phyloP scores from a whole-genome alignment of 2,113 vertebrate genomes.

The Psittacara wagleri region DNA sequence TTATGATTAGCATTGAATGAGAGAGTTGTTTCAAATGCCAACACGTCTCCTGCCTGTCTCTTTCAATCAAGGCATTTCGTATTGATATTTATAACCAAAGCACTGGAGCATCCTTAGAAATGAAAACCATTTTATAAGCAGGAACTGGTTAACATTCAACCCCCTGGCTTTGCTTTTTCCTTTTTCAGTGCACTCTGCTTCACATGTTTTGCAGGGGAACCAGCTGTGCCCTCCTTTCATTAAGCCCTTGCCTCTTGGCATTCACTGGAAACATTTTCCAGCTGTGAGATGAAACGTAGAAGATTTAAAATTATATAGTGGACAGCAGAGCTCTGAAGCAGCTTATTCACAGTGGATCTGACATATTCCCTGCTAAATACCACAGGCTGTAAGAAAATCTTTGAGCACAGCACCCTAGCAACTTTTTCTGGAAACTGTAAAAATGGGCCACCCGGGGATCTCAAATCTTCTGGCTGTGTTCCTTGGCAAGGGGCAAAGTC shows the following conservation, averaged over 20 bases:
- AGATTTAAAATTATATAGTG: slow-evolving; percentile 18
- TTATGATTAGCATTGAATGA: neutral
- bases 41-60: neutral
- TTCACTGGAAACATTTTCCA: slow-evolving; percentile 30
- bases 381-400: neutral
- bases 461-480: neutral
- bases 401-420: neutral
- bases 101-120: neutral
- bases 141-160: neutral
- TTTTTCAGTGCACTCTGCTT: neutral
- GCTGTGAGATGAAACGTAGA: slow-evolving; percentile 18
- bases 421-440: neutral
- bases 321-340: slow-evolving; percentile 5
- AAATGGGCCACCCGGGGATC: neutral
- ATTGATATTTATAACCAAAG: neutral
- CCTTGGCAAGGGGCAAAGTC: neutral
- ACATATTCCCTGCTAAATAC: neutral
- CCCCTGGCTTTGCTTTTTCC: neutral
- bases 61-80: neutral
- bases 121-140: neutral
- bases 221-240: neutral
- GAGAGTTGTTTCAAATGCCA: neutral
- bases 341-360: slow-evolving; percentile 6
- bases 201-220: neutral
- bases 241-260: neutral